These are phyloP conservation scores for Capromys pilorides DNA, from an alignment of 2,797 vertebrate genomes.

Conservation along the genomic window DNA sequence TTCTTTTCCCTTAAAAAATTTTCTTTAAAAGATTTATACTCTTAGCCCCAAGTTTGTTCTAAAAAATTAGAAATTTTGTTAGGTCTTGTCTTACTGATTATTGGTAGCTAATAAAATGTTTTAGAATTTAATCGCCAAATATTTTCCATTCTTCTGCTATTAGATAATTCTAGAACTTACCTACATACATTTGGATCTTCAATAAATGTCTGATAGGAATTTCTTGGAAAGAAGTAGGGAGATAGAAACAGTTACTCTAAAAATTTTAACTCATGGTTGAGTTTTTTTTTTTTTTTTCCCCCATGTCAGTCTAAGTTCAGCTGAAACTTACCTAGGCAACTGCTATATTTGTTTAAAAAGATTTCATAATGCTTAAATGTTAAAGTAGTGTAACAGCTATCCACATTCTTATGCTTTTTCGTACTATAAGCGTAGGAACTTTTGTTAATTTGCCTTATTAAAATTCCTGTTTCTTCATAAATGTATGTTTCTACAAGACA, in stretches of 20 bases:
- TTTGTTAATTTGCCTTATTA: constrained; percentile 46
- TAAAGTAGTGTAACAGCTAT: constrained; percentile 41
- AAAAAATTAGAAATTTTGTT: constrained; percentile 21
- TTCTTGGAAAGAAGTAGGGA: constrained; percentile 40
- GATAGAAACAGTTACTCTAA: constrained; percentile 41
- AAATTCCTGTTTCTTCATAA: constrained; percentile 58
- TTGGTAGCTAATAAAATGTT: constrained; percentile 38
- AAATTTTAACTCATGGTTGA: constrained; percentile 42
- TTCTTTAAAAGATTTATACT: background rate
- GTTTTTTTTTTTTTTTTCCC: background rate
- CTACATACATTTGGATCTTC: constrained; percentile 38
- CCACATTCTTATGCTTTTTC: constrained; percentile 47
- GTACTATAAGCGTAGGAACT: background rate
- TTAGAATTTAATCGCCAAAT: constrained; percentile 55
- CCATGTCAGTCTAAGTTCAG: constrained; percentile 54
- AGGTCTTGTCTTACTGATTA: background rate
- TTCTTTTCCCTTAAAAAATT: constrained; percentile 15
- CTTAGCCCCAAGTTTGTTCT: no score
- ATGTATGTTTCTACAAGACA: constrained; percentile 47
- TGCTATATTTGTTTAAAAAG: constrained; percentile 61
- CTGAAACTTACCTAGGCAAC: background rate
- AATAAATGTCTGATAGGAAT: constrained; percentile 46
- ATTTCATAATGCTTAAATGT: constrained; percentile 41
- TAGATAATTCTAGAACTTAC: constrained; percentile 45
- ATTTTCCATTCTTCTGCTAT: constrained; percentile 43